Percentiles rank a stretch among this genome's conserved stretches.
Evolutionary conservation across 2,797 vertebrate genomes (phyloP).

Genomic region (Epinephelus malabaricus): DNA sequence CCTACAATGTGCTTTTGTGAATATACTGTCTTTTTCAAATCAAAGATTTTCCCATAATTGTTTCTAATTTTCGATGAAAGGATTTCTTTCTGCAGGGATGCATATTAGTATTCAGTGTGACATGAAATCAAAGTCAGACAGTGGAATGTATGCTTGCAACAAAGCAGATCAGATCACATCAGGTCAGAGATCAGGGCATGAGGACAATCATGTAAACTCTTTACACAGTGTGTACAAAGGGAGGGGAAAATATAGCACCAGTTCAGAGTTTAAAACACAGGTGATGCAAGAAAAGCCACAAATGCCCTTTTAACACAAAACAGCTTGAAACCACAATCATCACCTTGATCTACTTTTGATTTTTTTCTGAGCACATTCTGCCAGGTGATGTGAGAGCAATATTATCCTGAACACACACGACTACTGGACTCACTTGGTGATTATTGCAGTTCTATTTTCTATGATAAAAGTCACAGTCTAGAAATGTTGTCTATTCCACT

Average conservation of each 20-base stretch:
- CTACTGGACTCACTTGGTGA: conserved; percentile 79
- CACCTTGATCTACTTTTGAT: conserved; percentile 27
- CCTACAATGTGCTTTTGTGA: conserved; percentile 53
- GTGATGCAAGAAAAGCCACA: conserved; percentile 51
- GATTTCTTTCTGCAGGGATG: conserved; percentile 12
- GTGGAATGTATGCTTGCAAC: conserved; percentile 44
- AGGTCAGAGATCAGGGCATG: conserved; percentile 24
- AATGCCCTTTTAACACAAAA: conserved; percentile 56
- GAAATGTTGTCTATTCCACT: conserved; percentile 74
- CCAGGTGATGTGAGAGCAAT: conserved; percentile 60
- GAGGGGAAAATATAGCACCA: conserved; percentile 82
- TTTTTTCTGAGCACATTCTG: conserved; percentile 61
- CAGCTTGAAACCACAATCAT: conserved; percentile 63
- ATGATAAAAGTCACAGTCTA: conserved; percentile 80
- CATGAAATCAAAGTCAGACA: conserved; percentile 40
- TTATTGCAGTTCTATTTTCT: conserved; percentile 85
- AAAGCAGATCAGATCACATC: not conserved
- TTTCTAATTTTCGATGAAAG: not conserved
- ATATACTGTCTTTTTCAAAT: not conserved
- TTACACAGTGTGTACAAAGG: conserved; percentile 66
- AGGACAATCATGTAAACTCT: conserved; percentile 63
- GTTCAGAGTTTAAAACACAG: conserved; percentile 71
- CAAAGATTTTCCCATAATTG: not conserved
- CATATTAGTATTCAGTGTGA: conserved; percentile 9
- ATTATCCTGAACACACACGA: conserved; percentile 70